Base-by-base conservation (phyloP, 2,113 vertebrate genomes). In the Vimba vimba region DNA sequence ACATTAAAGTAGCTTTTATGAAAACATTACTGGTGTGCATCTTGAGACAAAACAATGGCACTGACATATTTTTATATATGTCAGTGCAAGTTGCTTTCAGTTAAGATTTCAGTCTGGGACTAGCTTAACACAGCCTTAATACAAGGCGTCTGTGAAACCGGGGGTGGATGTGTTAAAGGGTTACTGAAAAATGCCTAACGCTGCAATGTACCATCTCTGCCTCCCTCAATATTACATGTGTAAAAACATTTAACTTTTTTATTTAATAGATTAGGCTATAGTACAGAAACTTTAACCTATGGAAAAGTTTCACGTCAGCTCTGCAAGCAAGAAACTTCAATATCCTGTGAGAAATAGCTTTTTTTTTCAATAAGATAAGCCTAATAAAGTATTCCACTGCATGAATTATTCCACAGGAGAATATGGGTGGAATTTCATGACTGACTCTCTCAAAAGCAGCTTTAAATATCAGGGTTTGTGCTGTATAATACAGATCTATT, bases 321-420 rank as follows among this genome's bases (percentile, higher is more conserved):
- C 71, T 15, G 43, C 43, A 15, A 45, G 21, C 21, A 13, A 2
- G 43, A 79, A 60, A 59, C 47, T 77, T 57, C 30, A 79, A 79
- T 39, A 79, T 23, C 11, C 47, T 33, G 30, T 2, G 52, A 21
- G 2, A 33, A 78, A 57, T n/a, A 59, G 36, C 2, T 12, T 39
- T 71, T 6, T 73, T 74, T 8, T 33, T 30, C 43, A 50, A 75
- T 47, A 75, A 50, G 3, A 79, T 25, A 60, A 59, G 11, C 33
- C 30, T n/a, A 43, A 79, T 43, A 47, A 60, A 60, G 55, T 15
- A 59, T 59, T 25, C 21, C 33, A n/a, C 55, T 8, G 30, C 30
- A 36, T 59, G 55, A 59, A 60, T 60, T 79, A 79, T 79, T 79
- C 30, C 52, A n/a, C 77, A 39, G 33, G 11, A 79, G 33, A 36